A percentile compares a stretch with the other conserved stretches of the same genome.
Evolutionary conservation across 2,113 vertebrate genomes (phyloP).

Genomic region (Carlito syrichta): DNA sequence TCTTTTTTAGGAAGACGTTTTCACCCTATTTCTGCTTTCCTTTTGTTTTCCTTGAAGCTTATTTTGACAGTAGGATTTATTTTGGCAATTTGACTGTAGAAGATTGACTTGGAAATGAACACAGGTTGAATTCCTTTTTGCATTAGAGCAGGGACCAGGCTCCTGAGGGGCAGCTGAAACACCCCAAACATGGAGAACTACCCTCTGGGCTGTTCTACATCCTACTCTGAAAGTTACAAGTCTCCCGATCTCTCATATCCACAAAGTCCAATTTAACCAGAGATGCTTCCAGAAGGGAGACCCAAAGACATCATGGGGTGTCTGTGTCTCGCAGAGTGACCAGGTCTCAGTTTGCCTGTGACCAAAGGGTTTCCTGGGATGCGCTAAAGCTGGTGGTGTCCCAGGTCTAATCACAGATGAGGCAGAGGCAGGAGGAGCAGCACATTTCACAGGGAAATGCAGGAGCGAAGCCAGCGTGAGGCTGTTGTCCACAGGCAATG

Average conservation of each 20-base stretch:
- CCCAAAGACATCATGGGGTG: neutral
- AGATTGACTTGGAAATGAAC: neutral
- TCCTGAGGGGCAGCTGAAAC: neutral
- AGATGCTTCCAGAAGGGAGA: neutral
- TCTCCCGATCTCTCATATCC: neutral
- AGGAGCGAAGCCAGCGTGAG: fast-evolving
- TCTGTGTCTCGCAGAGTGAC: fast-evolving
- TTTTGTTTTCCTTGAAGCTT: neutral
- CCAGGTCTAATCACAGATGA: neutral
- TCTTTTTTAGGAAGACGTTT: neutral
- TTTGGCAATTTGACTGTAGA: neutral
- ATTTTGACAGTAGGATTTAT: neutral
- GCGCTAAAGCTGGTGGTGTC: neutral
- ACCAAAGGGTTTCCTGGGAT: neutral
- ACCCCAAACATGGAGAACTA: neutral
- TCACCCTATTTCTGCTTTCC: neutral
- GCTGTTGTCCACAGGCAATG: neutral
- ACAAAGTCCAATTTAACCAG: neutral
- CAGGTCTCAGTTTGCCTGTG: neutral
- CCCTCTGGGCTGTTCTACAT: neutral
- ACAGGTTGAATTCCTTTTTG: neutral
- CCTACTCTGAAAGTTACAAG: fast-evolving
- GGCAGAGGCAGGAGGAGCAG: too few species aligned
- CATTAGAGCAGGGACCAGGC: neutral
- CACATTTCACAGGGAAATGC: neutral